Evolutionary conservation across 2,113 vertebrate species (phyloP).

Genomic region (Carlito syrichta): DNA sequence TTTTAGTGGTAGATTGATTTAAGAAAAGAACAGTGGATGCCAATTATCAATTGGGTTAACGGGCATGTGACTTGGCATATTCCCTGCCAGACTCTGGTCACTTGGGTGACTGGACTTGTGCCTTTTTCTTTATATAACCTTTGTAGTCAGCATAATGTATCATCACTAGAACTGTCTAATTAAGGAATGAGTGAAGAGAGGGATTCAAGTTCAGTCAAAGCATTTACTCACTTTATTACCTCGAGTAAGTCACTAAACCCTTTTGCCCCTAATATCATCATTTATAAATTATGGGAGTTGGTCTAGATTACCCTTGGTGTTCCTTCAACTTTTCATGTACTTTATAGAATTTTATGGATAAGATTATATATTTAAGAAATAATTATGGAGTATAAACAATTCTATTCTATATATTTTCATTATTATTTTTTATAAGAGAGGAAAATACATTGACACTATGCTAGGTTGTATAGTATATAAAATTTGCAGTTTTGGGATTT

Average conservation of each 20-base stretch:
- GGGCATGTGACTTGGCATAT: not conserved
- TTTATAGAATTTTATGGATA: not conserved
- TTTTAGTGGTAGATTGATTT: not conserved
- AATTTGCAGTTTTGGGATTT: not conserved
- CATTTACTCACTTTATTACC: not conserved
- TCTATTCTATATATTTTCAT: not conserved
- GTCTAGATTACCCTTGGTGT: not conserved
- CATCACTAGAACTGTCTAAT: not conserved
- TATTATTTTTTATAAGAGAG: not conserved
- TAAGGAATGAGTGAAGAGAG: not conserved
- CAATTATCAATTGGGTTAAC: not conserved
- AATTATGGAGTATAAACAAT: not conserved
- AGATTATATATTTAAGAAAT: conserved; percentile 5
- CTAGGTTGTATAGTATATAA: not conserved
- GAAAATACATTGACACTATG: not conserved
- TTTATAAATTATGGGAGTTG: not conserved
- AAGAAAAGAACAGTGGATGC: not conserved
- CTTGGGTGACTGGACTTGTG: not conserved
- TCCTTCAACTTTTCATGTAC: not conserved
- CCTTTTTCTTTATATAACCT: not conserved
- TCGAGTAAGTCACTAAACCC: not conserved
- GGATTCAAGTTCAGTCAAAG: not conserved
- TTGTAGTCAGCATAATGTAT: not conserved
- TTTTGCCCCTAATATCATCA: not conserved
- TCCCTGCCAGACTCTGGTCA: not conserved